Conservation (phyloP, 1,140 invertebrate genomes). For the Drosophila lowei region DNA sequence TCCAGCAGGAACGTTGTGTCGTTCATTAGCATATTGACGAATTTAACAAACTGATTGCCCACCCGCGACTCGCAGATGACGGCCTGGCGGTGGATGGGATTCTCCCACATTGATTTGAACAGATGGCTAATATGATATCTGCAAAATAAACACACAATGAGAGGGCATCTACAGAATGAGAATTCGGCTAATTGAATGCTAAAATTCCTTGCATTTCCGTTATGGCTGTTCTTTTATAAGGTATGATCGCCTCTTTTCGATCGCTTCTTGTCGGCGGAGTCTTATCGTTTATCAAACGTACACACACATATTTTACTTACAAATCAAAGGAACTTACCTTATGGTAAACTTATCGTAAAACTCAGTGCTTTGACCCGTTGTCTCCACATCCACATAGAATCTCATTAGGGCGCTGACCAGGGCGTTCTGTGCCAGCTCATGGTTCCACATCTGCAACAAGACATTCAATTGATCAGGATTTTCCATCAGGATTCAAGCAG, state of each 20-base stretch:
- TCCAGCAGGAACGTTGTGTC: constrained; percentile 99
- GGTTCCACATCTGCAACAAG: constrained; percentile 88
- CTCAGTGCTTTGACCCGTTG: constrained; percentile 97
- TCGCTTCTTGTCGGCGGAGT: too few relatives aligned
- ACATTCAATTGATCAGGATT: background rate
- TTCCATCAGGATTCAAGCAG: too few relatives aligned
- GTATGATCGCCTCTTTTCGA: too few relatives aligned
- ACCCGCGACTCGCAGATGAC: constrained; percentile 92
- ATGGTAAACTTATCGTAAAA: constrained; percentile 99
- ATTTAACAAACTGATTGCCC: constrained; percentile 97
- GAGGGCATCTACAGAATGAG: too few relatives aligned
- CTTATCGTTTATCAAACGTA: too few relatives aligned
- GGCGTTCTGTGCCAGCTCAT: constrained; percentile 92
- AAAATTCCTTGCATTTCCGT: too few relatives aligned
- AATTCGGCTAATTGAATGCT: background rate
- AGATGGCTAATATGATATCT: constrained; percentile 98
- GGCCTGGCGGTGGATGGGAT: constrained; percentile 86
- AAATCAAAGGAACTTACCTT: constrained; percentile 83
- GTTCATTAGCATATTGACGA: constrained; percentile 99
- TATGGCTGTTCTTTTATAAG: background rate
- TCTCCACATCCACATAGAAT: constrained; percentile 99
- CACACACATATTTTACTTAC: too few relatives aligned
- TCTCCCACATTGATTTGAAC: constrained; percentile 94
- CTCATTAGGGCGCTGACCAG: constrained; percentile 96
- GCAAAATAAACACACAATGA: background rate